These are phyloP conservation scores for Psettodes erumei DNA, from an alignment of 2,113 vertebrate genomes.

Conservation along the genomic window DNA sequence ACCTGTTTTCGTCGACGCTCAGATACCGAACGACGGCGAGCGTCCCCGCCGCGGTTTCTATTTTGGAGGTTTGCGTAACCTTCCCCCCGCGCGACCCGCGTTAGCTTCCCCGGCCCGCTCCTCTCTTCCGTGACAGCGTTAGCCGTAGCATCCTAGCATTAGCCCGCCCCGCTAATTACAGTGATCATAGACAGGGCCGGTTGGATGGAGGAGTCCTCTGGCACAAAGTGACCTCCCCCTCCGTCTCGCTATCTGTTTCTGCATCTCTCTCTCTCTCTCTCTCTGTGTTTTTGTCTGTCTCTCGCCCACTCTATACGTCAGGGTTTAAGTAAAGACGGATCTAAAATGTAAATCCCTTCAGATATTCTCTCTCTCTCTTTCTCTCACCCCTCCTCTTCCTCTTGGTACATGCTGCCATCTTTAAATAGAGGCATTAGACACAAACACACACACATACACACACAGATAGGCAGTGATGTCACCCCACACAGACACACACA, in stretches of 20 bases:
- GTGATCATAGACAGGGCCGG: conserved; percentile 62
- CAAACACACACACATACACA: conserved; percentile 1
- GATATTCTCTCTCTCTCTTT: accelerated
- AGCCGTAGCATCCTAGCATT: conserved; percentile 58
- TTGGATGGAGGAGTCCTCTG: conserved; percentile 4
- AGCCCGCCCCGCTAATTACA: conserved; percentile 70
- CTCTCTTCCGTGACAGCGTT: too few species aligned
- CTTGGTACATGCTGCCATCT: conserved; percentile 22
- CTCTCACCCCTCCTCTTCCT: background rate
- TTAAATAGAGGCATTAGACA: conserved; percentile 53
- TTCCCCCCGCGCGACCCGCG: too few species aligned
- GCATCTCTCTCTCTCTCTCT: conserved; percentile 3
- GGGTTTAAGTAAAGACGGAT: background rate
- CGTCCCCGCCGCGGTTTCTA: too few species aligned
- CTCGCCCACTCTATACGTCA: conserved; percentile 22
- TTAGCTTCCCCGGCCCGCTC: too few species aligned
- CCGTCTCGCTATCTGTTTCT: background rate
- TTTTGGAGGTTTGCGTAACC: too few species aligned
- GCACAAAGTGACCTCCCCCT: conserved; percentile 36
- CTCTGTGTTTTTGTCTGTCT: background rate
- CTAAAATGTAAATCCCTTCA: conserved; percentile 8
- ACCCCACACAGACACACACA: background rate
- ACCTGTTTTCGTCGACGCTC: too few species aligned
- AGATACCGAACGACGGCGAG: too few species aligned
- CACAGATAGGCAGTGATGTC: conserved; percentile 15